phyloP scores from a whole-genome alignment of 1,140 invertebrate genomes.

The Cataglyphis hispanica region DNA sequence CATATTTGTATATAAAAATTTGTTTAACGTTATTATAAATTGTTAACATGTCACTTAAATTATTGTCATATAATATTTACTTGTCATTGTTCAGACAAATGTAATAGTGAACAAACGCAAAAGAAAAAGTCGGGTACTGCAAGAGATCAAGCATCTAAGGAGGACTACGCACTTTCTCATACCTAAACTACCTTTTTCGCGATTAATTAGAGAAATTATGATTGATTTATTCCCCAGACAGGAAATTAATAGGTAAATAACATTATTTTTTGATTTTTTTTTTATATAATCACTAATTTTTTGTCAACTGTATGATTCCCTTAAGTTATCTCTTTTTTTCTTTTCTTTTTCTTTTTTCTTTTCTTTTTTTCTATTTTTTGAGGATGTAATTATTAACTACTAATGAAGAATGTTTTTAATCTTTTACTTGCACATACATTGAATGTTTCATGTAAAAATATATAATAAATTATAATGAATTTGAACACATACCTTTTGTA shows the following conservation, averaged over 20 bases:
- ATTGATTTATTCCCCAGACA: constrained; percentile 67
- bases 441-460: background rate
- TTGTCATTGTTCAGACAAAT: constrained; percentile 5
- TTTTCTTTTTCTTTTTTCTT: no score
- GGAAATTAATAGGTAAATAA: constrained; percentile 54
- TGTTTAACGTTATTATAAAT: no score
- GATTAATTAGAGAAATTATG: constrained; percentile 75
- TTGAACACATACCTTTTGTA: no score
- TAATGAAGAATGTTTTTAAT: background rate
- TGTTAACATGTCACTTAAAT: background rate
- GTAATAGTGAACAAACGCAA: background rate
- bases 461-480: background rate
- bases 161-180: constrained; percentile 73
- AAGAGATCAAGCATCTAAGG: constrained; percentile 74
- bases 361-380: no score
- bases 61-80: background rate
- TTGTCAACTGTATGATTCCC: background rate
- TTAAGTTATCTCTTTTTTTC: no score
- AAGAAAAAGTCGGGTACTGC: constrained; percentile 36
- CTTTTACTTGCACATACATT: background rate
- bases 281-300: background rate
- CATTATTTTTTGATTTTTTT: constrained; percentile 1
- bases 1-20: background rate
- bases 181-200: constrained; percentile 74
- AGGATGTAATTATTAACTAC: background rate